These are phyloP conservation scores for Dryoscopus gambensis DNA, from an alignment of 2,113 vertebrate genomes.

Conservation along the genomic window DNA sequence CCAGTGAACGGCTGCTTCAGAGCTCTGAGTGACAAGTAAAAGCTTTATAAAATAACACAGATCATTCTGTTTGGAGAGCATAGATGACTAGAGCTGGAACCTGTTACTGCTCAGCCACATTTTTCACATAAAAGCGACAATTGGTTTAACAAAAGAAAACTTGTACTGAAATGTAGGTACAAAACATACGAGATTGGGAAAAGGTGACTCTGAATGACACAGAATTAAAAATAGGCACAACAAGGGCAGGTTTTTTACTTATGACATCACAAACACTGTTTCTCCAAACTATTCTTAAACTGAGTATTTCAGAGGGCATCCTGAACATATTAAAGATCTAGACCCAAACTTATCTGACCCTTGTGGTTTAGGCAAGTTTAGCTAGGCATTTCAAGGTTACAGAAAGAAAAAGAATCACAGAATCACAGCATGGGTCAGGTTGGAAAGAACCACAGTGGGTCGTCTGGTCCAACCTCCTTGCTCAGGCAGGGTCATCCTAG, in stretches of 20 bases:
- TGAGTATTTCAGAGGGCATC: neutral
- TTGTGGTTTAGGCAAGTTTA: neutral
- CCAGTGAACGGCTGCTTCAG: neutral
- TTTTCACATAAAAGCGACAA: neutral
- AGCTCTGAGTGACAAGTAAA: constrained; percentile 14
- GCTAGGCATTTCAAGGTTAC: neutral
- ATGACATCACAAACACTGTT: neutral
- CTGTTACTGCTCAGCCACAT: neutral
- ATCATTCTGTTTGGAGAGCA: neutral
- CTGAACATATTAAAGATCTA: neutral
- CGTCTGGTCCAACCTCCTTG: neutral
- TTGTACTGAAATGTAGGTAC: neutral
- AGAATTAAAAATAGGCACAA: neutral
- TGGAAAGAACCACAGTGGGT: neutral
- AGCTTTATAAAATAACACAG: neutral
- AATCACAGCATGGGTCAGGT: neutral
- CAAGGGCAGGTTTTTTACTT: neutral
- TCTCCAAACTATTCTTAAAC: neutral
- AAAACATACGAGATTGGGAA: neutral
- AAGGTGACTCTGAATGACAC: neutral
- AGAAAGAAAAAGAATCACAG: neutral
- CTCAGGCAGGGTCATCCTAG: neutral
- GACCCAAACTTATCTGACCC: neutral
- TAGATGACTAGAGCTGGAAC: neutral
- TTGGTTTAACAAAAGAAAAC: neutral